Base-by-base conservation (phyloP, 2,888 invertebrate species). In the Diarsia mendica region DNA sequence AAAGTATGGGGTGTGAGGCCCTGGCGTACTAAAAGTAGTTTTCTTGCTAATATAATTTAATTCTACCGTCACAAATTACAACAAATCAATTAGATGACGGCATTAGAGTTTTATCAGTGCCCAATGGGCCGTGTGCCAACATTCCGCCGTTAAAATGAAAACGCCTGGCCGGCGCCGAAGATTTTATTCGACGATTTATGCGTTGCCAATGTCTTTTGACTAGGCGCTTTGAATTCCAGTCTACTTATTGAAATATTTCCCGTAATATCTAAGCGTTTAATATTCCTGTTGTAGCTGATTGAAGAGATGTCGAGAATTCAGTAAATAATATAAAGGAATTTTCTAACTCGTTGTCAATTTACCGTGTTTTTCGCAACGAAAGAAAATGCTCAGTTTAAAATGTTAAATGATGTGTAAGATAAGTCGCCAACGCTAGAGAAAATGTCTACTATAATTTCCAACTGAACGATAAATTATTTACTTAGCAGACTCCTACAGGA, bases 111-210 rank as follows among this genome's bases (percentile, higher is more conserved):
- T 72, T 84, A 85, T 80, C 84, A 79, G 79, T 77, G 49, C 82
- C 69, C 67, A 81, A 48, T 78, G 87, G 88, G 87, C 86, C 70
- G 66, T 66, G 84, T 86, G 90, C 90, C 87, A 85, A 79, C 74
- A 72, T 86, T 82, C 77, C 84, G 79, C 82, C 78, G 87, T 89
- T 89, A 84, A 87, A 89, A 88, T 82, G 83, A 86, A 83, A 86
- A 89, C 90, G 91, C 87, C 91, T 89, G 82, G 68, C 23, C 77
- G 91, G 90, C 92, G 91, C 90, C 92, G 65, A 77, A 77, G 67
- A 83, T 72, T 77, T 84, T 80, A 83, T 78, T 79, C 77, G 73
- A 82, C 75, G 80, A 88, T 87, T 87, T 85, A 74, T 80, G 53
- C 71, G 65, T 89, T 90, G 91, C 89, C 83, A 83, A 85, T 83